These are phyloP conservation scores for Acanthis flammea DNA, from an alignment of 2,797 vertebrate species.

Conservation along the genomic window DNA sequence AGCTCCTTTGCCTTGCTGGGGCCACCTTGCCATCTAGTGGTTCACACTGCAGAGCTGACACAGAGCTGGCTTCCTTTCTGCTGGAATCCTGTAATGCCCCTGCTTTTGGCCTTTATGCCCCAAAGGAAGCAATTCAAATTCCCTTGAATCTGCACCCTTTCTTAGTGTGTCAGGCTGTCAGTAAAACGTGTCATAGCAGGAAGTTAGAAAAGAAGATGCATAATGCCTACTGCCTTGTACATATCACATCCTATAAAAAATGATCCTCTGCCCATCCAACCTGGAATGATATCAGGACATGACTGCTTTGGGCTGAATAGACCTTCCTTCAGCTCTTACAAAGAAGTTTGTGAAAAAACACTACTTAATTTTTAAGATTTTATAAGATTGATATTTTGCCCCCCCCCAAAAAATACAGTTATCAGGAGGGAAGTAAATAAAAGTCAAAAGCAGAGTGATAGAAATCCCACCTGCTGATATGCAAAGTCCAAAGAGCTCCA, in stretches of 20 bases:
- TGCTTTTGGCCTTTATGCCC: fast-evolving
- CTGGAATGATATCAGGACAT: background rate
- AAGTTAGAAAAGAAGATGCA: background rate
- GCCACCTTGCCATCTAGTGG: conserved; percentile 55
- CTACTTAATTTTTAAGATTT: background rate
- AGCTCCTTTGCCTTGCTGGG: background rate
- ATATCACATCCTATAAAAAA: background rate
- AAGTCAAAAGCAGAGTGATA: background rate
- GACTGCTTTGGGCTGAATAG: background rate
- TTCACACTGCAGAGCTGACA: background rate
- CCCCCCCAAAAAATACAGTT: background rate
- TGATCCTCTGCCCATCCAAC: background rate
- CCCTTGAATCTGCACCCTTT: background rate
- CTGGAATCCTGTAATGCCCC: fast-evolving
- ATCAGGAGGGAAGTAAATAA: background rate
- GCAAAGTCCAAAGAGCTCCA: background rate
- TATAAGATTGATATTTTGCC: background rate
- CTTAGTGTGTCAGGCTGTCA: background rate
- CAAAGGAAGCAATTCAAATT: background rate
- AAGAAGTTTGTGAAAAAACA: background rate
- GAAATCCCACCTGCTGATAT: background rate
- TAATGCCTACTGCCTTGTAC: background rate
- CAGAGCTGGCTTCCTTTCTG: background rate
- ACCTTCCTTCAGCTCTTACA: background rate
- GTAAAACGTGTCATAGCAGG: background rate